These are phyloP conservation scores for Montipora foliosa DNA, from an alignment of 64 coral and sea anemone genomes.

Conservation along the genomic window DNA sequence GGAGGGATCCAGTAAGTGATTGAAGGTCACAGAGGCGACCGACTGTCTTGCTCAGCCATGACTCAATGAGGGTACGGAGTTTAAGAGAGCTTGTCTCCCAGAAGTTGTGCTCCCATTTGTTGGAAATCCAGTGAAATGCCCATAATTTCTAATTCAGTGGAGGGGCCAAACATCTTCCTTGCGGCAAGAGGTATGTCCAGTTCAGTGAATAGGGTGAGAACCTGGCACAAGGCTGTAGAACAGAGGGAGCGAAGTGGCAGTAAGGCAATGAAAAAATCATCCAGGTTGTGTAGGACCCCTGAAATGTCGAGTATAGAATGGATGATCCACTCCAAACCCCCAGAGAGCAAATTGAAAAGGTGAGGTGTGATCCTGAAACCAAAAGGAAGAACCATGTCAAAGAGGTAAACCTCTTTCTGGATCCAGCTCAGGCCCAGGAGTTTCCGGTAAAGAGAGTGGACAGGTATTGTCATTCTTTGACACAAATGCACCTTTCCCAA, in stretches of 20 bases:
- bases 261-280: slow-evolving; percentile 30
- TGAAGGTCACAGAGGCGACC: too few species aligned
- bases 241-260: not conserved
- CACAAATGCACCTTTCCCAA: slow-evolving; percentile 28
- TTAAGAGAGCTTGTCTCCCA: too few species aligned
- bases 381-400: not conserved
- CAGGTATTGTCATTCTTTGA: slow-evolving; percentile 36
- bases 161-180: not conserved
- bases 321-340: slow-evolving; percentile 20
- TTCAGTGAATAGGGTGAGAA: slow-evolving; percentile 14
- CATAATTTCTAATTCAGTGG: slow-evolving; percentile 35
- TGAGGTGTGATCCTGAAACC: not conserved
- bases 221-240: not conserved
- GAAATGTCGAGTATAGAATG: not conserved
- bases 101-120: slow-evolving; percentile 3
- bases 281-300: slow-evolving; percentile 23
- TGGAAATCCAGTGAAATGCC: slow-evolving; percentile 14
- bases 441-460: slow-evolving; percentile 40
- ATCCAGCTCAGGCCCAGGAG: slow-evolving; percentile 28
- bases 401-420: slow-evolving; percentile 1
- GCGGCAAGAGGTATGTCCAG: slow-evolving; percentile 13
- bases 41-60: too few species aligned
- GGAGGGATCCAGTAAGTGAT: slow-evolving; percentile 3
- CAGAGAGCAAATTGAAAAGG: slow-evolving; percentile 30
- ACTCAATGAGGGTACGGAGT: too few species aligned